These are phyloP conservation scores for Okamejei kenojei DNA, from an alignment of 2,797 vertebrate species.

Conservation along the genomic window DNA sequence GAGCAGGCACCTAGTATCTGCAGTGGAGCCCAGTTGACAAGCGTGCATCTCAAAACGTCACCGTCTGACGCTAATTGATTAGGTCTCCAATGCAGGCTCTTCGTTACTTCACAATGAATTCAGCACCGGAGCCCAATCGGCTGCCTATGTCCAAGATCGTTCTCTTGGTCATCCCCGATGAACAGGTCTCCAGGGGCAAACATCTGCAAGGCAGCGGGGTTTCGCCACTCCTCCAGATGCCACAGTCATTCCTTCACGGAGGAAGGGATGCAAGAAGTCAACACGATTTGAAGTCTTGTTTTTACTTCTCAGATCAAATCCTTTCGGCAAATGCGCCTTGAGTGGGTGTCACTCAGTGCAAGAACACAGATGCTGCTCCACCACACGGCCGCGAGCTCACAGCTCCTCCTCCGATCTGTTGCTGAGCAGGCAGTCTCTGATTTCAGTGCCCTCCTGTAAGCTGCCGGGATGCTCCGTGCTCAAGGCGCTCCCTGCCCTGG, in stretches of 20 bases:
- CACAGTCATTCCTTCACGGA: not conserved
- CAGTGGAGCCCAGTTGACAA: not conserved
- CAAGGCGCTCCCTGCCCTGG: conserved; percentile 51
- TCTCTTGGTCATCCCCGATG: not conserved
- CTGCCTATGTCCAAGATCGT: not conserved
- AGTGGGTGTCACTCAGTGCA: conserved; percentile 8
- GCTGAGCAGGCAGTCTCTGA: conserved; percentile 42
- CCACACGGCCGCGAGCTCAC: conserved; percentile 38
- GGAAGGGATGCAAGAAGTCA: not conserved
- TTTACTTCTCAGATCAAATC: conserved; percentile 18
- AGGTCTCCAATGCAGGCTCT: not conserved
- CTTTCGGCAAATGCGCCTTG: not conserved
- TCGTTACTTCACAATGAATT: not conserved
- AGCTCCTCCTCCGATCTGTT: conserved; percentile 46
- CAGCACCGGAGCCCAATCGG: not conserved
- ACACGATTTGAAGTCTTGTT: not conserved
- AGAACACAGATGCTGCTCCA: not conserved
- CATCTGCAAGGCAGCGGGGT: not conserved
- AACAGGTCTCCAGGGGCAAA: not conserved
- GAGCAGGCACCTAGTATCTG: not conserved
- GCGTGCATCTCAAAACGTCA: not conserved
- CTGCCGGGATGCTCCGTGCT: conserved; percentile 46
- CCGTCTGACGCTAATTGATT: not conserved
- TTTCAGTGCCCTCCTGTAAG: conserved; percentile 43
- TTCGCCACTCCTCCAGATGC: not conserved